A percentile compares a stretch with the other conserved stretches of the same genome.
Conservation (phyloP, 2,888 invertebrate genomes). For the Chymomyza caudatula region DNA sequence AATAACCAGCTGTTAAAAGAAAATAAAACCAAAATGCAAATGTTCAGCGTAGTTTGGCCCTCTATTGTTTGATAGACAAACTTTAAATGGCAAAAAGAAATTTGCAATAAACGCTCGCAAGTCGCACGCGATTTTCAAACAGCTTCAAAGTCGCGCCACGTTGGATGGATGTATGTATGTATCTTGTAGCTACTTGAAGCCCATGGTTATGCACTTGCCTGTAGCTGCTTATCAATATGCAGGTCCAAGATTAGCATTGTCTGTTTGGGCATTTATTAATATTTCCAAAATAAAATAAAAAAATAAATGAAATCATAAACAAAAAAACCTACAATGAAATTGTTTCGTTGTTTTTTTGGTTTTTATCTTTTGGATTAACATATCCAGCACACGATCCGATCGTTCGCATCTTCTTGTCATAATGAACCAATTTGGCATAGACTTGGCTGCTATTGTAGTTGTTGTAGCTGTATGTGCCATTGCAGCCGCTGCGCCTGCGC, state of each 20-base stretch:
- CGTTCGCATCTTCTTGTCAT: neutral
- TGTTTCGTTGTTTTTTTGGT: neutral
- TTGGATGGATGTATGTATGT: neutral
- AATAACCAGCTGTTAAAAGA: neutral
- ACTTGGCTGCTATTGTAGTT: neutral
- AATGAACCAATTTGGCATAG: conserved; percentile 24
- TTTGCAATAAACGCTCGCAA: neutral
- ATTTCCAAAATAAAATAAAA: neutral
- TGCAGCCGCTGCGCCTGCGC: conserved; percentile 6
- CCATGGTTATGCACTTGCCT: neutral
- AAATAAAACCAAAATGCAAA: neutral
- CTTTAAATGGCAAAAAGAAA: neutral
- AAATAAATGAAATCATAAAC: neutral
- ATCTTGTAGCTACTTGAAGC: neutral
- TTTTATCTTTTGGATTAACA: conserved; percentile 50
- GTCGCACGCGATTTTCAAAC: neutral
- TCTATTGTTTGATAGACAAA: neutral
- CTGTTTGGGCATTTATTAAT: neutral
- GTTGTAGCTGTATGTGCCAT: neutral
- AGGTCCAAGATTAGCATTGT: neutral
- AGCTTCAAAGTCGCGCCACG: neutral
- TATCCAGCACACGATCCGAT: conserved; percentile 16
- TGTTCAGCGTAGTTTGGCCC: neutral
- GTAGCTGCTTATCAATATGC: neutral
- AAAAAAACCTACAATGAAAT: neutral